Evolutionary conservation across 2,797 vertebrate genomes (phyloP), one percentile per base, ranked within the genome.

Genomic region (Apogon hyalosoma): DNA sequence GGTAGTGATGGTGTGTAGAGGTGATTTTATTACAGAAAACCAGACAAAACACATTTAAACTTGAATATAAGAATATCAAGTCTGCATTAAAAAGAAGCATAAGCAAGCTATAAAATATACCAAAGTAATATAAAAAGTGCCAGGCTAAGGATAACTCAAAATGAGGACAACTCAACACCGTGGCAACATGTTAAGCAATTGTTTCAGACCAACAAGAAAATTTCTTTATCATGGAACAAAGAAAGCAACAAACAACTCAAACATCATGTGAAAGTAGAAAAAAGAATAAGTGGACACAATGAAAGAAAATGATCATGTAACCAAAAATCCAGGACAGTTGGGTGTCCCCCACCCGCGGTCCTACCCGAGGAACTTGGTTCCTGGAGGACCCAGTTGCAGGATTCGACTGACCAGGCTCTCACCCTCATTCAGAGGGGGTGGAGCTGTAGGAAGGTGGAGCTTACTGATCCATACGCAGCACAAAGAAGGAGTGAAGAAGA

Each of bases 341-440:
- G 92, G 61, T 91, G 87, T 68, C 92, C 92, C 65, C 55, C 51
- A 72, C 72, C 78, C 75, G 94, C 92, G 87, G 94, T 96, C 97
- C 95, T 99, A 99, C 97, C 97, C 97, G 95, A 99, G 97, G 93
- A 99, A 99, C 96, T 97, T 98, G 94, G 97, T 99, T 93, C 97
- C 97, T 94, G 97, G 97, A 94, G 97, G 97, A 95, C 97, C 97
- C 94, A 99, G 96, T 94, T 99, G 97, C 93, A 99, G 96, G 93
- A 99, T 99, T 93, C 97, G 96, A 95, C 97, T 99, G 95, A 98
- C 97, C 96, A 99, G 95, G 91, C 97, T 99, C 96, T 99, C 97
- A 89, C 97, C 97, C 96, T 99, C 97, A 94, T 99, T 99, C 93
- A 99, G 95, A 96, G 97, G 97, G 94, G 97, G 97, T 89, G 97